Evolutionary conservation across 2,113 vertebrate species (phyloP), one percentile per base, ranked within the genome.

Genomic region (Cyanoliseus patagonus): DNA sequence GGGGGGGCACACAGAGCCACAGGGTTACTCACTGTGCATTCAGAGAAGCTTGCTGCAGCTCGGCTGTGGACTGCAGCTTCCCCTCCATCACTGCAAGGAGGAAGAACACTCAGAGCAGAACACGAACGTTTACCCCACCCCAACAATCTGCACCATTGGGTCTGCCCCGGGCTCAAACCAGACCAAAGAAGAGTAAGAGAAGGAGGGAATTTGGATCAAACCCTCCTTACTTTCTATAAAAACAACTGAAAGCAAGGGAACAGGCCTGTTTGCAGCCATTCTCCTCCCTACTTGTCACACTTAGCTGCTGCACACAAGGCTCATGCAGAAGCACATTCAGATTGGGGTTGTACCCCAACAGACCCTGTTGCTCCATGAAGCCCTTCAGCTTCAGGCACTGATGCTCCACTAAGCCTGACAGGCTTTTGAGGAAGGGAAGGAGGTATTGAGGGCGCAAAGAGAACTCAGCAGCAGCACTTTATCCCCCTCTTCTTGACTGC

Each of bases 331-430:
- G 97, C 35, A 88, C 81, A 23, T 98, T 96, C 4, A 99, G 96
- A 51, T 98, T 98, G 77, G 98, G 98, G 95, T 99, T 99, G 0
- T 99, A 99, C 93, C 99, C 99, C 83, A 96, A 96, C 77, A 98
- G 47, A 22, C 90, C 95, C 97, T 98, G 93, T 81, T 94, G 95
- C 86, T 99, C 97, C 92, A 98, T 83, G 8, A 98, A 98, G 57
- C 95, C 97, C 90, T 98, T 99, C 91, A 99, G 81, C 88, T 33
- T 55, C 53, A 33, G 53, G 30, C 18, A 55, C 53, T 55, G 53
- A 20, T 33, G 30, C 53, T 13, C 18, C 30, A 13, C 7, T 5
- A 33, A 55, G 18, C 30, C 30, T 19, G 53, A 31, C 3, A 5
- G 30, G 30, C 30, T 55, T 12, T 28, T 31, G 28, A 31, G 30